phyloP scores from a whole-genome alignment of 2,797 vertebrate genomes.

The Scolopax bukidnonensis region DNA sequence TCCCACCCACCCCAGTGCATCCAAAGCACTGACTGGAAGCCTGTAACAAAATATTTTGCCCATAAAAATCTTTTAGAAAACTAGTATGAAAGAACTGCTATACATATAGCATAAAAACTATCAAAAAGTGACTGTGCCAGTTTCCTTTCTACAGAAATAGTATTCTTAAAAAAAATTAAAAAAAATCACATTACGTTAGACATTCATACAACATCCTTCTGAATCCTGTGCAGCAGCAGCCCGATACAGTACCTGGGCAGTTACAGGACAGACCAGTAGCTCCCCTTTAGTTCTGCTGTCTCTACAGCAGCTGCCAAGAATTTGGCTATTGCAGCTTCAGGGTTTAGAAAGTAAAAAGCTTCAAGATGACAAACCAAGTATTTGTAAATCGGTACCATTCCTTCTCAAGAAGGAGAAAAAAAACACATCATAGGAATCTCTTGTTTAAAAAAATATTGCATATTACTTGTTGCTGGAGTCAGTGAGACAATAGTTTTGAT shows the following conservation, averaged over 20 bases:
- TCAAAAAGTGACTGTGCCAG: slow-evolving; percentile 19
- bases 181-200: not conserved
- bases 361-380: not conserved
- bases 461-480: not conserved
- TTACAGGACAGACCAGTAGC: not conserved
- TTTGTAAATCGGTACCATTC: not conserved
- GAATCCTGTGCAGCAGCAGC: not conserved
- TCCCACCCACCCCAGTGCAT: not conserved
- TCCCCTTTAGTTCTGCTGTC: not conserved
- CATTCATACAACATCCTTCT: not conserved
- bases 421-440: not conserved
- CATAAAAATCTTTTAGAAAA: not conserved
- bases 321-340: not conserved
- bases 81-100: not conserved
- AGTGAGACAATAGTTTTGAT: not conserved
- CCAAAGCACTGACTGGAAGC: not conserved
- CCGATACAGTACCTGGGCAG: not conserved
- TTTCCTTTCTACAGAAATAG: not conserved
- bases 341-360: not conserved
- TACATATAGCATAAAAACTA: not conserved
- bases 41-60: not conserved
- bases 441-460: not conserved
- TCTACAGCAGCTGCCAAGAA: not conserved
- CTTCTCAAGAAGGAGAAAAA: not conserved
- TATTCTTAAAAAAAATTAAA: not conserved